Percentiles rank a stretch among this genome's conserved stretches.
These are phyloP conservation scores for Palloptera scutellata DNA, from an alignment of 2,888 invertebrate species.

Conservation along the genomic window DNA sequence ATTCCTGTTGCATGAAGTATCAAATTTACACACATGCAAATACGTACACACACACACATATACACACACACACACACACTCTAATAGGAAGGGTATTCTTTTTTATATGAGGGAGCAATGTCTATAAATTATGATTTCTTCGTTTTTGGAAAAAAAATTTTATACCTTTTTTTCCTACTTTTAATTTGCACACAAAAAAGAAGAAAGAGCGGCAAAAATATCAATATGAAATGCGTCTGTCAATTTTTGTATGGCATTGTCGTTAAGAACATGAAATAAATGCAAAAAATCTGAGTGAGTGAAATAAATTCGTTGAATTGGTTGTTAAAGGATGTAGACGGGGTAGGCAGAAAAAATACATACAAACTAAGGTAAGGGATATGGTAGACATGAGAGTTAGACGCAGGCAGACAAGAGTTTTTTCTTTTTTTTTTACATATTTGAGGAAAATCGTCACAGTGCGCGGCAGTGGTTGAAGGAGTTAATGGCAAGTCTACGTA, in stretches of 20 bases:
- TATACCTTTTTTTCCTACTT: too few relatives aligned
- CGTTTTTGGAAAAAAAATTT: too few relatives aligned
- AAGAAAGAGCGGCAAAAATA: too few relatives aligned
- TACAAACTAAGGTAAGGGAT: background rate
- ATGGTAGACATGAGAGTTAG: background rate
- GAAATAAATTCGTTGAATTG: slow-evolving; percentile 17
- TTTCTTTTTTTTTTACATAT: slow-evolving; percentile 12
- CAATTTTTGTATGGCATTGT: too few relatives aligned
- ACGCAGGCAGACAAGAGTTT: background rate
- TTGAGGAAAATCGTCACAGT: too few relatives aligned
- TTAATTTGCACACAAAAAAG: too few relatives aligned
- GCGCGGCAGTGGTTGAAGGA: background rate
- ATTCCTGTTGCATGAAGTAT: too few relatives aligned
- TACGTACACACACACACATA: slow-evolving; percentile 9
- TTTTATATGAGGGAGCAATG: slow-evolving; percentile 10
- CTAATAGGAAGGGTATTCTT: too few relatives aligned
- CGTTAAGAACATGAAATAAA: too few relatives aligned
- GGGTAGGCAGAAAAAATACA: too few relatives aligned
- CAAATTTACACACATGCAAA: slow-evolving; percentile 4
- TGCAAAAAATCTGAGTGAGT: background rate
- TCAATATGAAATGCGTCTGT: too few relatives aligned
- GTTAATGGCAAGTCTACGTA: too few relatives aligned
- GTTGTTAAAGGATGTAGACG: slow-evolving; percentile 11
- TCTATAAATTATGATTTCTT: slow-evolving; percentile 23
- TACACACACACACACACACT: background rate